These are phyloP conservation scores for Adineta ricciae DNA, from an alignment of 2,888 invertebrate genomes.

Conservation along the genomic window DNA sequence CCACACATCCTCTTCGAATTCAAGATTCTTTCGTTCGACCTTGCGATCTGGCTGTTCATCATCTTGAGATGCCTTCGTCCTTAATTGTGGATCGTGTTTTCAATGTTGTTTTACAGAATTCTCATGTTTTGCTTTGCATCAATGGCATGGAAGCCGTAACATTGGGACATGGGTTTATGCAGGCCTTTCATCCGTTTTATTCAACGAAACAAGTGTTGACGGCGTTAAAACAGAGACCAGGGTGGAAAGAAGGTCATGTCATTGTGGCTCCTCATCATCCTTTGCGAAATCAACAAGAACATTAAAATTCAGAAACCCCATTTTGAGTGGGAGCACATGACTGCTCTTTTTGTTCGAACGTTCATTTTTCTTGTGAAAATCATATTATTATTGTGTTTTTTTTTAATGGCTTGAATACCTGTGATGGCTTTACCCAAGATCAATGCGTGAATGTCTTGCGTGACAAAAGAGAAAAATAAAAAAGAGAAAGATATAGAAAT, in stretches of 20 bases:
- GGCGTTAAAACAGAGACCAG: neutral
- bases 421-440: neutral
- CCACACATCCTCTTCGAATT: neutral
- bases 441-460: neutral
- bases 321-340: too few relatives aligned
- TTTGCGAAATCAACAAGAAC: neutral
- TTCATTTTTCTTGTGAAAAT: neutral
- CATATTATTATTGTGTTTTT: slow-evolving; percentile 2
- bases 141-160: neutral
- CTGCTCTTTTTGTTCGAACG: neutral
- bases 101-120: neutral
- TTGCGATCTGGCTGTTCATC: neutral
- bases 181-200: neutral
- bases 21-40: slow-evolving; percentile 3
- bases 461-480: neutral
- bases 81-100: neutral
- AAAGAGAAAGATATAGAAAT: neutral
- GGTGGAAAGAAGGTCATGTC: neutral
- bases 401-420: neutral
- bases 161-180: neutral
- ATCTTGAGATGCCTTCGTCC: neutral
- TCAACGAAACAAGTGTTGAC: neutral
- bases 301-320: neutral
- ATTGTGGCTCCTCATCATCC: slow-evolving; percentile 3
- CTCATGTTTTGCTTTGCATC: slow-evolving; percentile 3